Percentiles rank a stretch among this genome's conserved stretches.
phyloP scores from a whole-genome alignment of 2,888 invertebrate species.

The Cryptus viduatorius region DNA sequence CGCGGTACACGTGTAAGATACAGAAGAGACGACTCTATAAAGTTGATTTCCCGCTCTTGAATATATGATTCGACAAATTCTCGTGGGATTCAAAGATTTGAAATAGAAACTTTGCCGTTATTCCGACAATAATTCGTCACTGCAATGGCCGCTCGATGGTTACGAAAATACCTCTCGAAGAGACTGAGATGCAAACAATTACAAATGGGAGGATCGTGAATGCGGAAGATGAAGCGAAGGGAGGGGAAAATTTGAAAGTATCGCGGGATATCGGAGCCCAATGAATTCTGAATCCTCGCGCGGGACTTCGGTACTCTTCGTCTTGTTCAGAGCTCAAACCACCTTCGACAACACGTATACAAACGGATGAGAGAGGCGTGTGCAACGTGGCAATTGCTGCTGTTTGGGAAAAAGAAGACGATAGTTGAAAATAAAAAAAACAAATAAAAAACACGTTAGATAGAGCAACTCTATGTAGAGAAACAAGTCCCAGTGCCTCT shows the following conservation, averaged over 20 bases:
- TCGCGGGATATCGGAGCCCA: slow-evolving; percentile 5
- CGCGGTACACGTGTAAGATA: slow-evolving; percentile 4
- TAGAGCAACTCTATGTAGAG: slow-evolving; percentile 44
- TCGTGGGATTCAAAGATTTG: no score
- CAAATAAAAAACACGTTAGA: slow-evolving; percentile 35
- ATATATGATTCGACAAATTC: background rate
- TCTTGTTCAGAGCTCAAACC: slow-evolving; percentile 49
- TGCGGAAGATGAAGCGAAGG: background rate
- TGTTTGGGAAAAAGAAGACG: slow-evolving; percentile 28
- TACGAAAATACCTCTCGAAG: no score
- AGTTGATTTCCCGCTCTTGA: background rate
- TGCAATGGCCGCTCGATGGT: background rate
- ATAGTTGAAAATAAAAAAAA: slow-evolving; percentile 50
- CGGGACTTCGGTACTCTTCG: slow-evolving; percentile 60
- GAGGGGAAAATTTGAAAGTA: slow-evolving; percentile 16
- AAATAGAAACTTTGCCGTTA: no score
- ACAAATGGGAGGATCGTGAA: background rate
- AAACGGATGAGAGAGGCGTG: slow-evolving; percentile 77
- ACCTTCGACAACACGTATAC: slow-evolving; percentile 48
- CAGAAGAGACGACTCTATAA: background rate
- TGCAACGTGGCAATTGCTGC: slow-evolving; percentile 34
- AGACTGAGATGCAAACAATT: no score
- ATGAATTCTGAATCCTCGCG: background rate
- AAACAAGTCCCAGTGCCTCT: slow-evolving; percentile 43
- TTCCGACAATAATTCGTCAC: background rate